Base-by-base conservation (phyloP, 1,140 invertebrate species). In the Lerema accius region DNA sequence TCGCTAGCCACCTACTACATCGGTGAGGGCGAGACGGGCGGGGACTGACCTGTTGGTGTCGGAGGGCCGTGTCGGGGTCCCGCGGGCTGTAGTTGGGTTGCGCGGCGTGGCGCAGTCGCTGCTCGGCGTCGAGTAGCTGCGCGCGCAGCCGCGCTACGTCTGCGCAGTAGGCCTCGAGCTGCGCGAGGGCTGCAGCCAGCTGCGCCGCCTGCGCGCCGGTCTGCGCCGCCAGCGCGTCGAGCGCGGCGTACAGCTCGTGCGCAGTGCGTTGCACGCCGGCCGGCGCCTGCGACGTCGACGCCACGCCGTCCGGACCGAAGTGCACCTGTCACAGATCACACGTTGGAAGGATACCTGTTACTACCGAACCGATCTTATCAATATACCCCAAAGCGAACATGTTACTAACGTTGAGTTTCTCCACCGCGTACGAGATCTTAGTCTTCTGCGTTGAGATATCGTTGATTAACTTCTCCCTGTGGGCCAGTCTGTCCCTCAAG, bases 1-100 rank as follows among this genome's bases (percentile, higher is more conserved):
- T 78, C 73, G 79, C 80, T 80, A 82, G 78, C 74, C 78, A 78
- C 80, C 73, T 79, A 80, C 69, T 65, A 58, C 55, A 65, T 67
- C 67, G 69, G 80, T 74, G 76, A 55, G 56, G 61, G 42, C 53
- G 35, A 28, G 37, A 45, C 50, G 58, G 40, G 45, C 17, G 73
- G n/a, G 45, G 67, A 93, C 97, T 94, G 96, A 99, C 98, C 95
- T 97, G 96, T 93, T 98, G 96, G 84, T 98, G 96, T 78, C 94
- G 92, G 62, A 94, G 91, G 80, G 97, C 96, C 76, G 95, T 95
- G 73, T 98, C 96, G 74, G 95, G 93, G 78, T 98, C 96, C 61
- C 95, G 94, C 49, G 96, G 94, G 85, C 95, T 92, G 92, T 96
- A 95, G 68, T 95, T 95, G 39, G 97, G 95, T 88, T 95, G 95